These are phyloP conservation scores for Philereme vetulata DNA, from an alignment of 2,888 invertebrate species.

Conservation along the genomic window DNA sequence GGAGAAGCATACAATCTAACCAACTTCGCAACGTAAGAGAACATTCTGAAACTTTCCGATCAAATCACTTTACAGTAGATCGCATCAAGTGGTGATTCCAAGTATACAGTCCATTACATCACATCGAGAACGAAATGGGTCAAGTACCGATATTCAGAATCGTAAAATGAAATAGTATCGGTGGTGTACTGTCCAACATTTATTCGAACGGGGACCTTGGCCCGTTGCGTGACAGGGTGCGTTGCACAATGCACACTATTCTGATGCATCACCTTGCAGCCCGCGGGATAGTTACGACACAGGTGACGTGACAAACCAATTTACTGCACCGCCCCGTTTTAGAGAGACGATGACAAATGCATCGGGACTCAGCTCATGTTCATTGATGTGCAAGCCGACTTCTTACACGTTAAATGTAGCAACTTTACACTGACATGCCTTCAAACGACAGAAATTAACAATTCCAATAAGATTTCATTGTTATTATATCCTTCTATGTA, in stretches of 20 bases:
- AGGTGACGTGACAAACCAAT: slow-evolving; percentile 36
- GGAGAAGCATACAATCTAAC: neutral
- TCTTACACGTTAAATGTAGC: slow-evolving; percentile 8
- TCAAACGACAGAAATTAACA: slow-evolving; percentile 4
- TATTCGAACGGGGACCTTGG: slow-evolving; percentile 54
- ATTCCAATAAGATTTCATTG: slow-evolving; percentile 4
- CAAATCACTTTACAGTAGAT: slow-evolving; percentile 15
- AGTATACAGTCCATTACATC: slow-evolving; percentile 25
- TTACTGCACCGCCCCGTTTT: slow-evolving; percentile 28
- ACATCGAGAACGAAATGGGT: slow-evolving; percentile 31
- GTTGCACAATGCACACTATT: slow-evolving; percentile 67
- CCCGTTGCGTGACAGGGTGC: slow-evolving; percentile 53
- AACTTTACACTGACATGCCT: slow-evolving; percentile 7
- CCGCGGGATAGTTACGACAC: slow-evolving; percentile 31
- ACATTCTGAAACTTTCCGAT: slow-evolving; percentile 4
- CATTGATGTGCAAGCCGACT: slow-evolving; percentile 5
- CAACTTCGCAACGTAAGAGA: neutral
- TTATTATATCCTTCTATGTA: slow-evolving; percentile 1
- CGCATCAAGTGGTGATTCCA: slow-evolving; percentile 21
- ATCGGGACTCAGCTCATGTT: slow-evolving; percentile 6
- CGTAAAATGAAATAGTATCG: slow-evolving; percentile 43
- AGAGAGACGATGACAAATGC: slow-evolving; percentile 21
- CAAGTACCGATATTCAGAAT: slow-evolving; percentile 34
- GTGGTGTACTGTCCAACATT: slow-evolving; percentile 43
- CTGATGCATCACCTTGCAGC: slow-evolving; percentile 61